Evolutionary conservation across 1,140 invertebrate genomes (phyloP).

Genomic region (Subanguina moxae): DNA sequence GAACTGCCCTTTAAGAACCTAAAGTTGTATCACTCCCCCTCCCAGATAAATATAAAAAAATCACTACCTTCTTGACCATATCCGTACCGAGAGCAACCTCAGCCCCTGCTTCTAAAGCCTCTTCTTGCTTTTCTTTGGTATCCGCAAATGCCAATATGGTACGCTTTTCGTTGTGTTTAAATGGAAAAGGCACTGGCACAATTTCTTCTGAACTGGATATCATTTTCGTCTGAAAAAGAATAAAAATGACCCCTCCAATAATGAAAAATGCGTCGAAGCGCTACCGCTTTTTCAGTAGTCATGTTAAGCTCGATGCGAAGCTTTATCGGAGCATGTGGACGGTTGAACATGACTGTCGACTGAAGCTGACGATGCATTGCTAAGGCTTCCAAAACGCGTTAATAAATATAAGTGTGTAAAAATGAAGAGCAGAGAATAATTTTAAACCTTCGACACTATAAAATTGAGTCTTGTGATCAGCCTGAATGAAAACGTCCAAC

Average conservation of each 20-base stretch:
- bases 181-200: slow-evolving; percentile 52
- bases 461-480: slow-evolving; percentile 45
- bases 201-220: slow-evolving; percentile 48
- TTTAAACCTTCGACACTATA: slow-evolving; percentile 14
- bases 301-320: slow-evolving; percentile 55
- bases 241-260: no score
- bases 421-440: no score
- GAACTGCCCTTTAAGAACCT: slow-evolving; percentile 58
- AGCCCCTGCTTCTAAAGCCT: slow-evolving; percentile 49
- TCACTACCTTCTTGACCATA: slow-evolving; percentile 52
- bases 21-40: not conserved
- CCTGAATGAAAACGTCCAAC: slow-evolving; percentile 43
- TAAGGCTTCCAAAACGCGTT: slow-evolving; percentile 46
- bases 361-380: slow-evolving; percentile 49
- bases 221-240: slow-evolving; percentile 55
- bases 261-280: no score
- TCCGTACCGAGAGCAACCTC: slow-evolving; percentile 56
- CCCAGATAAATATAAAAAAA: not conserved
- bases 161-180: slow-evolving; percentile 54
- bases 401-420: slow-evolving; percentile 19
- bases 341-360: slow-evolving; percentile 47
- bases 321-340: slow-evolving; percentile 50
- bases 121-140: slow-evolving; percentile 40
- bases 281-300: slow-evolving; percentile 52
- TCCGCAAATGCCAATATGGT: slow-evolving; percentile 55